These are phyloP conservation scores for Epinotia brunnichana DNA, from an alignment of 2,888 invertebrate species.

Conservation along the genomic window DNA sequence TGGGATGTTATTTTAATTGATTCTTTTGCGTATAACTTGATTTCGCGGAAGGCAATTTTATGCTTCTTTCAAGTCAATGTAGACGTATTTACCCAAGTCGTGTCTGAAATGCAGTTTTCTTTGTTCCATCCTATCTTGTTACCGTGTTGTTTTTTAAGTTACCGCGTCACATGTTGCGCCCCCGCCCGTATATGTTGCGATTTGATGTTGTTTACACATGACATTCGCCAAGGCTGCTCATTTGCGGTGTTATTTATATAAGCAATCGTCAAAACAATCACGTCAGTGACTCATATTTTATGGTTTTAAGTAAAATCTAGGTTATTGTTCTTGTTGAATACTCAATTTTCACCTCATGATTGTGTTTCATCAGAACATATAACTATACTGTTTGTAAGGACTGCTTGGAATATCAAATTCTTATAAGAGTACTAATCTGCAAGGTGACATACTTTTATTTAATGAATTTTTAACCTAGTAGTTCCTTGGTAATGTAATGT, in stretches of 20 bases:
- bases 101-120: conserved; percentile 47
- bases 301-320: conserved; percentile 1
- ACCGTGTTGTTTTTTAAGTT: conserved; percentile 23
- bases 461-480: too few relatives aligned
- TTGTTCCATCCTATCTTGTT: conserved; percentile 34
- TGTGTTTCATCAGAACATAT: background rate
- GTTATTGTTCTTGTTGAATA: background rate
- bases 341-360: background rate
- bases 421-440: background rate
- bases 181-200: conserved; percentile 12
- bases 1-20: conserved; percentile 57
- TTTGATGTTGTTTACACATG: conserved; percentile 39
- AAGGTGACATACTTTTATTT: too few relatives aligned
- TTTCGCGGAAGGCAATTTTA: conserved; percentile 28
- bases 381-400: background rate
- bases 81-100: conserved; percentile 40
- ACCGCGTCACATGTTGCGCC: conserved; percentile 32
- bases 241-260: conserved; percentile 27
- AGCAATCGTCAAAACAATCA: conserved; percentile 22
- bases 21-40: conserved; percentile 49
- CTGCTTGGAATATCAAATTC: background rate
- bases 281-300: conserved; percentile 9
- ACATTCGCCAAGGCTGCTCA: conserved; percentile 38
- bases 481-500: too few relatives aligned
- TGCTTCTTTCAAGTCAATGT: conserved; percentile 34